phyloP scores from a whole-genome alignment of 2,113 vertebrate species.

The Eleginops maclovinus region DNA sequence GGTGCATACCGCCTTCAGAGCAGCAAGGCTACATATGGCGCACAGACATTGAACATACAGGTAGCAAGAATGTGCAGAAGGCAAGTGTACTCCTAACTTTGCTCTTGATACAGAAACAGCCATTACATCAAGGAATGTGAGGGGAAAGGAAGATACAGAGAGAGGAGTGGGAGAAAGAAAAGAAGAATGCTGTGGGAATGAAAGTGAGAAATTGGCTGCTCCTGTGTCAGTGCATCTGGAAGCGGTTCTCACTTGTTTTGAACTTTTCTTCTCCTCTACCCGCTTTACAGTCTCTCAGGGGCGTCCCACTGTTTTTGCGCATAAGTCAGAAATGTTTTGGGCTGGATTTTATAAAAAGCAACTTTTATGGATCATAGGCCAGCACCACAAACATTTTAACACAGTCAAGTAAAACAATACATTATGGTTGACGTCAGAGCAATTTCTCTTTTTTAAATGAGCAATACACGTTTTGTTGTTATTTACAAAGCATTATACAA shows the following conservation, averaged over 20 bases:
- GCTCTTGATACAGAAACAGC: neutral
- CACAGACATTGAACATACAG: slow-evolving; percentile 47
- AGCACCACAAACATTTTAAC: neutral
- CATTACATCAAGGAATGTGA: neutral
- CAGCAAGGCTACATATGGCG: slow-evolving; percentile 51
- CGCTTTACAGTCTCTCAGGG: slow-evolving; percentile 14
- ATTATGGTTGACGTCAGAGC: neutral
- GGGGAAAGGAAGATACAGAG: neutral
- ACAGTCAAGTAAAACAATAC: accelerated
- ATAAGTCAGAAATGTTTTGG: slow-evolving; percentile 3
- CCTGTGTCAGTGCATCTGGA: slow-evolving; percentile 71
- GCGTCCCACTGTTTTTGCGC: neutral
- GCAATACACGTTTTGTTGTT: neutral
- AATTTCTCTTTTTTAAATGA: neutral
- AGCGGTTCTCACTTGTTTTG: slow-evolving; percentile 58
- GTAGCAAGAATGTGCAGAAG: slow-evolving; percentile 55
- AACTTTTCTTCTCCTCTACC: slow-evolving; percentile 25
- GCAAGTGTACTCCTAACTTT: slow-evolving; percentile 36
- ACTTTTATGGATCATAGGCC: neutral
- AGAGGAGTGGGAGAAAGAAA: neutral
- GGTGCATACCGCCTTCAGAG: slow-evolving; percentile 1
- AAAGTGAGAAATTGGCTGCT: slow-evolving; percentile 20
- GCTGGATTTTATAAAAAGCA: neutral
- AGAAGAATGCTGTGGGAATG: neutral
- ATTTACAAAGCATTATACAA: neutral